Evolutionary conservation across 1,140 invertebrate species (phyloP).

Genomic region (Caenorhabditis latens): DNA sequence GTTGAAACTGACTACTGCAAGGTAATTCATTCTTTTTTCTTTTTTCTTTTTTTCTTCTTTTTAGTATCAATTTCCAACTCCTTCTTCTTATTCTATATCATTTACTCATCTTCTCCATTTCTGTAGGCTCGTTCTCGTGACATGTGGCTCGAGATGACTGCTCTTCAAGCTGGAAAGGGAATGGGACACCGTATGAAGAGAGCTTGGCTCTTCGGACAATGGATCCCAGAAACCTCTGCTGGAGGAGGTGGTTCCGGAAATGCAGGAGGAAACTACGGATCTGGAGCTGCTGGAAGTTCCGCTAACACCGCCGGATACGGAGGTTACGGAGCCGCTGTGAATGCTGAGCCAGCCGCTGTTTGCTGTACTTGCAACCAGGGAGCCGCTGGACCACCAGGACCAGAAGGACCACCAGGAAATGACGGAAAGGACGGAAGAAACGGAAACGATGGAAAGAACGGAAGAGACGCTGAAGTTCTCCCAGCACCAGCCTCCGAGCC

Average conservation of each 20-base stretch:
- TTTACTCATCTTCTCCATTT: background rate
- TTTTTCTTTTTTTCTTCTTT: background rate
- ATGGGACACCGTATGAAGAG: slow-evolving; percentile 75
- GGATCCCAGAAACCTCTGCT: slow-evolving; percentile 74
- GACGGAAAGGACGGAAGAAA: slow-evolving; percentile 75
- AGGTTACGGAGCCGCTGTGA: slow-evolving; percentile 69
- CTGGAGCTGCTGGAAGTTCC: slow-evolving; percentile 4
- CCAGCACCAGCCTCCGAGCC: slow-evolving; percentile 71
- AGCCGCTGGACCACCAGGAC: slow-evolving; percentile 74
- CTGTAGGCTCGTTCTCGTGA: slow-evolving; percentile 74
- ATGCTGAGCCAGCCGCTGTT: slow-evolving; percentile 75
- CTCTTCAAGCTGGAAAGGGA: slow-evolving; percentile 77
- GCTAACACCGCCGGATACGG: slow-evolving; percentile 65
- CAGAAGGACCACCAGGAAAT: slow-evolving; percentile 73
- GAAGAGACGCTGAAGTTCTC: slow-evolving; percentile 68
- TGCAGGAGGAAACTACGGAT: slow-evolving; percentile 52
- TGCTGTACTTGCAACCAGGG: slow-evolving; percentile 77
- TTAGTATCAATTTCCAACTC: background rate
- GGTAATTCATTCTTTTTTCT: slow-evolving; percentile 48
- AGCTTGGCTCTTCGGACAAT: slow-evolving; percentile 78
- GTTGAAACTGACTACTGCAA: slow-evolving; percentile 78
- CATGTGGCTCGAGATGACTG: slow-evolving; percentile 78
- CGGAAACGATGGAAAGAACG: slow-evolving; percentile 73
- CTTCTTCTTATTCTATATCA: background rate
- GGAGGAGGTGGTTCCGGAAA: slow-evolving; percentile 70